Base-by-base conservation (phyloP, 2,888 invertebrate genomes). In the Allacma fusca region DNA sequence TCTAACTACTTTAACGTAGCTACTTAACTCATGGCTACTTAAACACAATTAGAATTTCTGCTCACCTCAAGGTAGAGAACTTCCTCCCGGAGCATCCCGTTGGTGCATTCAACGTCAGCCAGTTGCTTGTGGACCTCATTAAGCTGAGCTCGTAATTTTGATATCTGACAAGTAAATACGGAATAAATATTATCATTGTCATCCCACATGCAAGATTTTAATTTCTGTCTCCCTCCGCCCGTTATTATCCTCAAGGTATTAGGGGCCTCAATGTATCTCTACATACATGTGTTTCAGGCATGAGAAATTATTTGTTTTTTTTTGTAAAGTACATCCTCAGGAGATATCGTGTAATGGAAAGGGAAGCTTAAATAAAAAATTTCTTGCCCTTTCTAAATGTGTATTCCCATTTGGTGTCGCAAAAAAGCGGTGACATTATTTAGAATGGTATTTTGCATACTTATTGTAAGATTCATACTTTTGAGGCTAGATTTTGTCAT, bases 81-180 rank as follows among this genome's bases (percentile, higher is more conserved):
- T 88, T 92, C 92, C 86, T 92, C 92, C 83, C 89, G 90, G 13
- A 92, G 87, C 86, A 92, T 92, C 77, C 91, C 89, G 83, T 91
- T 91, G 34, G 91, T 91, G 65, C 91, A 91, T 85, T 92, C 92
- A 76, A 90, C 87, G 76, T 92, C 91, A 85, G 90, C 88, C 79
- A 90, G 88, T 82, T 89, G 89, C 71, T 83, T 79, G 34, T 84
- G 81, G 23, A 84, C 77, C 68, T 82, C 81, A 23, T 78, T 79
- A 64, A 84, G 79, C 73, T 84, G 84, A 40, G 72, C 78, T 77
- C 83, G 81, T 65, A 84, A 79, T 78, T 83, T 84, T 67, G 80
- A 79, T 65, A 83, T 82, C 83, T 82, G 59, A 69, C 76, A 28
- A 68, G 40, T n/a, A 78, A 12, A 43, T 57, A 75, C 34, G 72